These are phyloP conservation scores for Meteorus colon DNA, from an alignment of 2,888 invertebrate genomes.

Conservation along the genomic window DNA sequence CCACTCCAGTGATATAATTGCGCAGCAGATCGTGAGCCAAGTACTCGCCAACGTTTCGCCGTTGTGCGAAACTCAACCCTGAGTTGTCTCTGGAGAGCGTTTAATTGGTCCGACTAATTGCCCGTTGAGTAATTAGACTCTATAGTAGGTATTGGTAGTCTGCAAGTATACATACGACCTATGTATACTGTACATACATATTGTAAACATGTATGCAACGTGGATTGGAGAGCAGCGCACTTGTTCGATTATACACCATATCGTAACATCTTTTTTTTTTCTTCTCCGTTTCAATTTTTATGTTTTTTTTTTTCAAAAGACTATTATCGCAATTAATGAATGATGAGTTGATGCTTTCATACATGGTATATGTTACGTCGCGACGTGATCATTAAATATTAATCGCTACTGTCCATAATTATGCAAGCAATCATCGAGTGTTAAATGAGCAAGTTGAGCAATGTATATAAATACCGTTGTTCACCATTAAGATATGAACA, in stretches of 20 bases:
- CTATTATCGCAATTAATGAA: constrained; percentile 28
- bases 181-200: constrained; percentile 1
- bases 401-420: constrained; percentile 35
- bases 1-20: constrained; percentile 40
- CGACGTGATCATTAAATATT: constrained; percentile 40
- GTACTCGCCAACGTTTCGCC: constrained; percentile 36
- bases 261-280: background rate
- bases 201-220: background rate
- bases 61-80: constrained; percentile 36
- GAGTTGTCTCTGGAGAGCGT: constrained; percentile 40
- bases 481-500: background rate
- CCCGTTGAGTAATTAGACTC: constrained; percentile 43
- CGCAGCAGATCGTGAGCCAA: constrained; percentile 39
- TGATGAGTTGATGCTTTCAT: background rate
- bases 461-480: background rate
- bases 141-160: constrained; percentile 21
- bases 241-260: background rate
- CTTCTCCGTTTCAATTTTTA: background rate
- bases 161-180: constrained; percentile 22
- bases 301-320: background rate
- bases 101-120: constrained; percentile 45
- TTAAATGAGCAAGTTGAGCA: constrained; percentile 25
- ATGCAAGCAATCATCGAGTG: constrained; percentile 34
- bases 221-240: background rate
- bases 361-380: background rate